Base-by-base conservation (phyloP, 2,113 vertebrate genomes). In the Perccottus glenii region DNA sequence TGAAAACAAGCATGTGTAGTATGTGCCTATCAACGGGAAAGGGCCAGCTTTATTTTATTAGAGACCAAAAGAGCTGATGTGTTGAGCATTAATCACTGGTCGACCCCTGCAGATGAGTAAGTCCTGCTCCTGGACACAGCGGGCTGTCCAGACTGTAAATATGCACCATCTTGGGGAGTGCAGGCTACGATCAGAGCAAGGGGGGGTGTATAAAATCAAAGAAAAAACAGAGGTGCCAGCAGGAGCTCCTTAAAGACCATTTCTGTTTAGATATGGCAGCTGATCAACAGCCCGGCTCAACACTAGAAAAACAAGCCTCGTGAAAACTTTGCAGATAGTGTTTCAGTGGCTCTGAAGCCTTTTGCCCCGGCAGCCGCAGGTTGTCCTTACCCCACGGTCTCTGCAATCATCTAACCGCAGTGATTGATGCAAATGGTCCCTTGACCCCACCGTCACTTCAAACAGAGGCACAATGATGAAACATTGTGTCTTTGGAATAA, bases 341-440 rank as follows among this genome's bases (percentile, higher is more conserved):
- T 96, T 96, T 95, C 95, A 94, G 84, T 71, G 89, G 87, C 70
- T 86, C 82, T 53, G 35, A 73, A 81, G 77, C 75, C 81, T 88
- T 75, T 46, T 46, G 50, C 68, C 64, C 71, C 38, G 4, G 52
- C 55, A 67, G 56, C 47, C 42, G 47, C 67, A 43, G 53, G 50
- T 67, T 60, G 32, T 65, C 48, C 57, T 81, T 58, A 66, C 71
- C 60, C 73, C 64, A 43, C 36, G 40, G 64, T 19, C 64, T 58
- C 36, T 71, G 44, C 35, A 67, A 55, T 90, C 86, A 72, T 75
- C 90, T 79, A 85, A 83, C 84, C 73, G 73, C 79, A 75, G 78
- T 95, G 94, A 96, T 95, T 96, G 94, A 94, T 94, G 92, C 90
- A 87, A 58, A 38, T 80, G 89, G 89, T 92, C 90, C 89, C 87